Base-by-base conservation (phyloP, 1,140 invertebrate species). In the Bombus fervidus region DNA sequence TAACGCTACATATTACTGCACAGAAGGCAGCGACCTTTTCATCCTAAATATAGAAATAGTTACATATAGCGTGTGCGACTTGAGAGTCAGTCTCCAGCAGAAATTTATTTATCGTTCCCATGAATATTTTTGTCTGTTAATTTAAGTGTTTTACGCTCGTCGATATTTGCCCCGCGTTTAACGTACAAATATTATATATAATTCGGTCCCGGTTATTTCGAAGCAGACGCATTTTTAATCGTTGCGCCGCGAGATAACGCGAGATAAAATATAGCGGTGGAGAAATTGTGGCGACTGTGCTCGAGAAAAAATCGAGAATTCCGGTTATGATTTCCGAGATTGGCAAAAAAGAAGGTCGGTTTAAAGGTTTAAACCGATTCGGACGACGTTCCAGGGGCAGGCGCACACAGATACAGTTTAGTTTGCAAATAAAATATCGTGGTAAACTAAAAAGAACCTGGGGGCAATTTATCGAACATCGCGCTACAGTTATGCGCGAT, bases 401-500 rank as follows among this genome's bases (percentile, higher is more conserved):
- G 69, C 81, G 72, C 77, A 76, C 87, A 43, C 69, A 77, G 84
- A 91, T 84, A 88, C 76, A n/a, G 83, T 86, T 91, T 86, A 53
- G 22, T 71, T 47, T 74, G 91, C 90, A 90, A 86, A 90, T 90
- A 89, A 92, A 89, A 88, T 91, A 86, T 87, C 88, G 68, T 68
- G 78, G 78, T 41, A 41, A 78, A 62, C 53, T 75, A 90, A 89
- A 91, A 91, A 89, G 86, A 81, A 87, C n/a, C 69, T 74, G 69
- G 59, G 72, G 81, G 74, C 86, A 89, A 86, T 91, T 90, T 91
- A 92, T 92, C 86, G 87, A 90, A 90, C 86, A 76, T 86, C 72
- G 77, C 69, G 79, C 81, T 89, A 88, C 82, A 82, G 90, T 91
- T 86, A 86, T 86, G 66, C 37, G 62, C 66, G 82, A 79, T 76